Evolutionary conservation across 1,140 invertebrate genomes (phyloP).

Genomic region (Diprion similis): DNA sequence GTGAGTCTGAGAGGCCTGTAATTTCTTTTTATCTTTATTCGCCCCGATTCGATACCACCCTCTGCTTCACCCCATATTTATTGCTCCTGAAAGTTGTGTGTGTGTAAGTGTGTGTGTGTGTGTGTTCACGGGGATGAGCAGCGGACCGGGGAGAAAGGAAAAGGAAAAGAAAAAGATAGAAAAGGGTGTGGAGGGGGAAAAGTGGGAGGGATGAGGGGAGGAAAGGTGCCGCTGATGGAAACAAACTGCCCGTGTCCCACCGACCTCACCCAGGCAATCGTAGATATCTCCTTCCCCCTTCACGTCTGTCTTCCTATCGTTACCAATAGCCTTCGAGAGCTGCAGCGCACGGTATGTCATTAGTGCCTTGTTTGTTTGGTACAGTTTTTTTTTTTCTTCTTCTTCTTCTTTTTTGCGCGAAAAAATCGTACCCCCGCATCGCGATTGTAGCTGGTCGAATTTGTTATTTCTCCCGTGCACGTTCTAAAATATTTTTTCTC

Average conservation of each 20-base stretch:
- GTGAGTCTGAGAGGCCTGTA: conserved; percentile 40
- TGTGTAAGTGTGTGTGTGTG: conserved; percentile 1
- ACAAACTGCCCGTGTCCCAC: conserved; percentile 10
- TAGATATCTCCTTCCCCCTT: not conserved
- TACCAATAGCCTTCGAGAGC: no score
- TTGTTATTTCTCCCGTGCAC: no score
- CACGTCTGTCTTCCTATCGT: no score
- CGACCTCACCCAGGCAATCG: conserved; percentile 1
- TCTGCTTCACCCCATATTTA: conserved; percentile 30
- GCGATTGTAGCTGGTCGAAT: no score
- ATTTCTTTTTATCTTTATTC: conserved; percentile 43
- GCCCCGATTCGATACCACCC: conserved; percentile 30
- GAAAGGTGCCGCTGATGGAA: conserved; percentile 13
- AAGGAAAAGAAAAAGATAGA: not conserved
- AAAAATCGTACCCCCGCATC: no score
- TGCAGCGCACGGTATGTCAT: no score
- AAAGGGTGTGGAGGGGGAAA: not conserved
- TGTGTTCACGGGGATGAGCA: not conserved
- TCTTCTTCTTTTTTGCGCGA: no score
- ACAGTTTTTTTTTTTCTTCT: no score
- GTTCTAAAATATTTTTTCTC: no score
- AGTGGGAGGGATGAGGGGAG: not conserved
- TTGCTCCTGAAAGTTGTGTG: conserved; percentile 22
- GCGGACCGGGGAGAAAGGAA: not conserved
- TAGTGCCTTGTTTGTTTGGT: no score